A percentile compares a stretch with the other conserved stretches of the same genome.
phyloP scores from a whole-genome alignment of 2,888 invertebrate genomes.

The Ditula angustiorana region DNA sequence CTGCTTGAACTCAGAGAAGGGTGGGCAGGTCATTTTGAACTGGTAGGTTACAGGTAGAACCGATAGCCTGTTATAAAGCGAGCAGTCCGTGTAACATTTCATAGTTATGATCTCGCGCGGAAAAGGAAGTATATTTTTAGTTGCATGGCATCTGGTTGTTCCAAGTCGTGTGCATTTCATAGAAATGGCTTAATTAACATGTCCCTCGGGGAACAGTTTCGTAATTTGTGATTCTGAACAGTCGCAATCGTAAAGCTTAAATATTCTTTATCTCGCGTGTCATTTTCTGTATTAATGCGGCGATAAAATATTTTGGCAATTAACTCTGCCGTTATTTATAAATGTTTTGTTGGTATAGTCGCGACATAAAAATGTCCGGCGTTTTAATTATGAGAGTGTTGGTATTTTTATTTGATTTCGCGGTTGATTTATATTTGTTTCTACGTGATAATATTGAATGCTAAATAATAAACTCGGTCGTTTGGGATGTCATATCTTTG shows the following conservation, averaged over 20 bases:
- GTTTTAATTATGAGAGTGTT: constrained; percentile 35
- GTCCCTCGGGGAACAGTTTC: constrained; percentile 71
- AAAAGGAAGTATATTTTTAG: constrained; percentile 84
- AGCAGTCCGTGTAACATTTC: constrained; percentile 75
- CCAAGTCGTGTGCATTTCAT: constrained; percentile 69
- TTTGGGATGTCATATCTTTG: constrained; percentile 24
- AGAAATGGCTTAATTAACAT: constrained; percentile 80
- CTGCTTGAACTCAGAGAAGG: constrained; percentile 54
- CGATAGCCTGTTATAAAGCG: constrained; percentile 79
- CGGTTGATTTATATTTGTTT: constrained; percentile 36
- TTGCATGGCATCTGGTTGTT: constrained; percentile 75
- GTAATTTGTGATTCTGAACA: constrained; percentile 67
- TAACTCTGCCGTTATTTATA: constrained; percentile 34
- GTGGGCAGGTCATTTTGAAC: constrained; percentile 57
- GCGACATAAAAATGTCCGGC: constrained; percentile 33
- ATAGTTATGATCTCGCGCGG: constrained; percentile 79
- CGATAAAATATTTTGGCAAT: constrained; percentile 39
- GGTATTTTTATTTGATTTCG: constrained; percentile 37
- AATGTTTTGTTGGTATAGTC: constrained; percentile 35
- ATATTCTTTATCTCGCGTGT: constrained; percentile 51
- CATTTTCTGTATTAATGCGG: constrained; percentile 35
- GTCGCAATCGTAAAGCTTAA: constrained; percentile 63
- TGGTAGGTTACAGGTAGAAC: constrained; percentile 70
- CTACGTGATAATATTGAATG: constrained; percentile 24
- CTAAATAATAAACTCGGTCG: constrained; percentile 28